A percentile compares a stretch with the other conserved stretches of the same genome.
These are phyloP conservation scores for Psilanteris sp. DNA, from an alignment of 1,140 invertebrate species.

Conservation along the genomic window DNA sequence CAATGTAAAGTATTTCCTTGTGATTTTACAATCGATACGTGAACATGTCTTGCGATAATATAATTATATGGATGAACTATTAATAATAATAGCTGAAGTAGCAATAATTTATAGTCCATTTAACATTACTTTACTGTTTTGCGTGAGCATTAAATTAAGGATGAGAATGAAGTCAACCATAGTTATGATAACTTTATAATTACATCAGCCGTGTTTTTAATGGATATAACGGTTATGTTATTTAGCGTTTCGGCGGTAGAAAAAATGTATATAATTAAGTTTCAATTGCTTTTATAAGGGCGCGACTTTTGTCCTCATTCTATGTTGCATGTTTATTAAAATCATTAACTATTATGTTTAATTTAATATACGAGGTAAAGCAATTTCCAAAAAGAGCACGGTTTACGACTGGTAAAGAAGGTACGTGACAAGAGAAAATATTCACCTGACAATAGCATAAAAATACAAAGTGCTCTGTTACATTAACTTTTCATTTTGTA, in stretches of 20 bases:
- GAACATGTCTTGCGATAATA: constrained; percentile 16
- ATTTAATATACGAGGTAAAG: constrained; percentile 14
- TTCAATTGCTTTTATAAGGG: constrained; percentile 17
- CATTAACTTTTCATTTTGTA: constrained; percentile 43
- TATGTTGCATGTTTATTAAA: constrained; percentile 10
- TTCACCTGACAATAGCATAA: constrained; percentile 50
- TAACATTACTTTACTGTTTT: constrained; percentile 25
- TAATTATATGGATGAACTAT: constrained; percentile 34
- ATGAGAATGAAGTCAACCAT: constrained; percentile 8
- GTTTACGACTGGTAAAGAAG: constrained; percentile 27
- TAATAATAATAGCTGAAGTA: constrained; percentile 22
- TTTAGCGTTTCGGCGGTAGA: constrained; percentile 2
- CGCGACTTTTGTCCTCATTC: not conserved
- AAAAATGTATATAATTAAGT: constrained; percentile 14
- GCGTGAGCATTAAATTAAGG: constrained; percentile 21
- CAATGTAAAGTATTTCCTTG: constrained; percentile 18
- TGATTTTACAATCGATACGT: constrained; percentile 35
- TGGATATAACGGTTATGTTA: constrained; percentile 8
- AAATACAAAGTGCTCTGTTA: constrained; percentile 41
- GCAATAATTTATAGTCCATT: constrained; percentile 38
- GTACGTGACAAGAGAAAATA: constrained; percentile 47
- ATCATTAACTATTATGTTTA: constrained; percentile 38
- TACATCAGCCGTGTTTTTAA: constrained; percentile 15
- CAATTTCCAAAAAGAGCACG: constrained; percentile 35
- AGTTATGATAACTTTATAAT: constrained; percentile 34